A percentile compares a stretch with the other conserved stretches of the same genome.
Conservation (phyloP, 2,888 invertebrate genomes). For the Diarsia dahlii region DNA sequence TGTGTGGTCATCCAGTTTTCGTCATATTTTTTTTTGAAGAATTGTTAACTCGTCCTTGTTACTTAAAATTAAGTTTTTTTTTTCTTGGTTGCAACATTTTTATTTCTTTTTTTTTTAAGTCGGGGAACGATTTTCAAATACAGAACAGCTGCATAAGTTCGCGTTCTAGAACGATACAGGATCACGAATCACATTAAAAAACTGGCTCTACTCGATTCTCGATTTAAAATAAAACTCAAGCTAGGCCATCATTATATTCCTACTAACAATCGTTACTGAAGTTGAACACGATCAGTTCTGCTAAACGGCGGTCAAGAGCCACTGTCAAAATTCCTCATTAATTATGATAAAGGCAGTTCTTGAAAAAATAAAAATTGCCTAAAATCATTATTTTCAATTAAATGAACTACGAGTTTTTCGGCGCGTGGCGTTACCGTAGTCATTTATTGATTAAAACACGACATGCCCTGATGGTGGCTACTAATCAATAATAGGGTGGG, state of each 20-base stretch:
- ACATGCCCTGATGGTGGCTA: constrained; percentile 48
- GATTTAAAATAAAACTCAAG: neutral
- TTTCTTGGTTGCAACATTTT: neutral
- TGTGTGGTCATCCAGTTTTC: constrained; percentile 23
- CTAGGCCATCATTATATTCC: neutral
- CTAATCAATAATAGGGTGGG: constrained; percentile 64
- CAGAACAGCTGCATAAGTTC: neutral
- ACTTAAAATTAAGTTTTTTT: neutral
- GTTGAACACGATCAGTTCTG: neutral
- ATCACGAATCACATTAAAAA: constrained; percentile 7
- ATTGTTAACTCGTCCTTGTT: constrained; percentile 8
- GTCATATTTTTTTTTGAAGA: constrained; percentile 17
- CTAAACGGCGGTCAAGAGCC: neutral
- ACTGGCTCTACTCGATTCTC: neutral
- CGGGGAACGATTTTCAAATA: constrained; percentile 2
- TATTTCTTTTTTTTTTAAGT: neutral
- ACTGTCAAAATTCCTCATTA: neutral
- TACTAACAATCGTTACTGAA: neutral
- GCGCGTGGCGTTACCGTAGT: constrained; percentile 39
- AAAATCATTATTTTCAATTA: constrained; percentile 27
- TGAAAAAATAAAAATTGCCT: neutral
- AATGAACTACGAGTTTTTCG: constrained; percentile 28
- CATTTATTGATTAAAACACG: constrained; percentile 64
- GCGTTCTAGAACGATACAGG: neutral
- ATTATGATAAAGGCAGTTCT: neutral